Conservation (phyloP, 2,797 vertebrate genomes). For the Anisognathus igniventris region DNA sequence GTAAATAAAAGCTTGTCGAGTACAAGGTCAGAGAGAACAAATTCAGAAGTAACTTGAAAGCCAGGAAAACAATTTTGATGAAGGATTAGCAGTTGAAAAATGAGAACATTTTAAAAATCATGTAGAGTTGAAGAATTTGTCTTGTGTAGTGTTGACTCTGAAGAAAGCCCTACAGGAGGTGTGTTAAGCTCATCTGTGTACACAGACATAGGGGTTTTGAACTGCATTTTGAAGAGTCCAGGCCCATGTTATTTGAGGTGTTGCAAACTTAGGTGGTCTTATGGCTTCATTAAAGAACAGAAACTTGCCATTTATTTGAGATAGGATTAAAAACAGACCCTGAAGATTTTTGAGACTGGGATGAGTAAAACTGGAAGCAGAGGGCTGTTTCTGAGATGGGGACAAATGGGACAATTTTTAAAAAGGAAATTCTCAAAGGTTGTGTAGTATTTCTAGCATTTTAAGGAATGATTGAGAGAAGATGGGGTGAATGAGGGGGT, state of each 20-base stretch:
- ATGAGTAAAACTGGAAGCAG: background rate
- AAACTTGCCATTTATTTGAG: background rate
- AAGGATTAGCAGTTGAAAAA: background rate
- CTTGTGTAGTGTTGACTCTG: background rate
- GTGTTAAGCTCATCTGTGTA: background rate
- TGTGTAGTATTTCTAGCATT: background rate
- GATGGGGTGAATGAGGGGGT: background rate
- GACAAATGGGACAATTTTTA: accelerated
- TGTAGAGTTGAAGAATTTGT: background rate
- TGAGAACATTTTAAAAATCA: background rate
- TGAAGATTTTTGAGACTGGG: background rate
- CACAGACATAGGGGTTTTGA: background rate
- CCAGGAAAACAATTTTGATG: background rate
- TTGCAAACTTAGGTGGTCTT: background rate
- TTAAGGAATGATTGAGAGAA: background rate
- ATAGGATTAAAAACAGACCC: background rate
- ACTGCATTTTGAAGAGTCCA: background rate
- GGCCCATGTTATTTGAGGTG: background rate
- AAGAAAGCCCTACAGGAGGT: background rate
- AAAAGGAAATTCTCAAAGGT: background rate
- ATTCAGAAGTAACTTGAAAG: background rate
- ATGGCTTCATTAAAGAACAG: background rate
- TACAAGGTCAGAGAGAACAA: background rate
- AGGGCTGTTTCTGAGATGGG: background rate
- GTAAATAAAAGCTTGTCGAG: background rate